Conservation (phyloP, 2,888 invertebrate genomes). For the Leucophora obtusa region DNA sequence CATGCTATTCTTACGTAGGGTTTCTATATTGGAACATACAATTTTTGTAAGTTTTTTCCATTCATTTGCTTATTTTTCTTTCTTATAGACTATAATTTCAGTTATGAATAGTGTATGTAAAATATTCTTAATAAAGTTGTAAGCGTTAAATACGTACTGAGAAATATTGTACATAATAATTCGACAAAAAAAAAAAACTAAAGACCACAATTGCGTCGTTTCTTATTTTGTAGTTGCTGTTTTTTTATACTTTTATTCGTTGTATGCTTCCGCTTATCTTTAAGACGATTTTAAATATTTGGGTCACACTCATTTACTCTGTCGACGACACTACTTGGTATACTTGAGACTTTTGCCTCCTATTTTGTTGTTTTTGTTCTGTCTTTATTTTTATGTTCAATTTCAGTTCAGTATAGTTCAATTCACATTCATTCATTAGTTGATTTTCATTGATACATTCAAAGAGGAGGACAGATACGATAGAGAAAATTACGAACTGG, state of each 20-base stretch:
- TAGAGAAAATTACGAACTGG: neutral
- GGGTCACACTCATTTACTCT: conserved; percentile 63
- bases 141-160: conserved; percentile 63
- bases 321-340: conserved; percentile 44
- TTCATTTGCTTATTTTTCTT: conserved; percentile 38
- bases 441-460: conserved; percentile 62
- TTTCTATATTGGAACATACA: neutral
- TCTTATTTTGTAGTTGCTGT: conserved; percentile 42
- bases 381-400: conserved; percentile 9
- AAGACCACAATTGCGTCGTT: conserved; percentile 56
- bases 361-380: conserved; percentile 15
- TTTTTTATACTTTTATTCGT: conserved; percentile 47
- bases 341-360: conserved; percentile 41
- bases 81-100: neutral
- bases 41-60: conserved; percentile 3
- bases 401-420: conserved; percentile 30
- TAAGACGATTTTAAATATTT: conserved; percentile 65
- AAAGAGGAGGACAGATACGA: conserved; percentile 8
- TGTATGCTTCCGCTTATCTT: conserved; percentile 63
- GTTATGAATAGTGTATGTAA: neutral
- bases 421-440: conserved; percentile 59
- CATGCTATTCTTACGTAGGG: neutral
- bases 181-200: neutral
- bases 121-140: conserved; percentile 70
- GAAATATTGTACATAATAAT: neutral